Percentiles rank a stretch among this genome's conserved stretches.
phyloP scores from a whole-genome alignment of 2,113 vertebrate species.

The Etheostoma spectabile region DNA sequence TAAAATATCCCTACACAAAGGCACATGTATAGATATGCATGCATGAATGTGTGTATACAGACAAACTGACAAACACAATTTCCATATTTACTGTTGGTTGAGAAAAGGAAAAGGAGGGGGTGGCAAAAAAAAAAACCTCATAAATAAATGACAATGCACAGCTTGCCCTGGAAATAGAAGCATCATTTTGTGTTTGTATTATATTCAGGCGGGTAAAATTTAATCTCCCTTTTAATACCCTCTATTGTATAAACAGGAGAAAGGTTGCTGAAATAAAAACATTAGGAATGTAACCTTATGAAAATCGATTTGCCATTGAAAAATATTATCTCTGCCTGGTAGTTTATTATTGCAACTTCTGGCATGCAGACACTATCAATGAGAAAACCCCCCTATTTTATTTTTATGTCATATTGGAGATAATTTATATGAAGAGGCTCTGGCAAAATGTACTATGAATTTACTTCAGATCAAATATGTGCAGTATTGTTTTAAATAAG shows the following conservation, averaged over 20 bases:
- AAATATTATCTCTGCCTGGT: constrained; percentile 85
- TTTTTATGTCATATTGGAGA: constrained; percentile 46
- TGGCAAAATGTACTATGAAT: constrained; percentile 36
- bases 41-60: constrained; percentile 71
- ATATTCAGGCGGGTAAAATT: constrained; percentile 92
- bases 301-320: constrained; percentile 92
- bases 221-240: constrained; percentile 96
- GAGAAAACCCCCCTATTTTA: constrained; percentile 63
- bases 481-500: constrained; percentile 23
- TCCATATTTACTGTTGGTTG: constrained; percentile 92
- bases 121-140: constrained; percentile 88
- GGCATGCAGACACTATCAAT: constrained; percentile 71
- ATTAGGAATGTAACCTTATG: constrained; percentile 91
- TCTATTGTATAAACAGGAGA: constrained; percentile 89
- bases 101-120: constrained; percentile 82
- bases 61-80: constrained; percentile 93
- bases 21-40: constrained; percentile 64
- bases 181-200: constrained; percentile 97
- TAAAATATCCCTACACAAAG: constrained; percentile 74
- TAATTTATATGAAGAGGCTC: constrained; percentile 38
- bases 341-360: constrained; percentile 84
- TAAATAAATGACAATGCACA: constrained; percentile 97
- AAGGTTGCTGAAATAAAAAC: constrained; percentile 86
- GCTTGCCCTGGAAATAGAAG: constrained; percentile 91
- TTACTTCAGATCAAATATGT: constrained; percentile 42